A percentile compares a stretch with the other conserved stretches of the same genome.
Conservation (phyloP, 2,797 vertebrate species). For the Sebastes diaconus region DNA sequence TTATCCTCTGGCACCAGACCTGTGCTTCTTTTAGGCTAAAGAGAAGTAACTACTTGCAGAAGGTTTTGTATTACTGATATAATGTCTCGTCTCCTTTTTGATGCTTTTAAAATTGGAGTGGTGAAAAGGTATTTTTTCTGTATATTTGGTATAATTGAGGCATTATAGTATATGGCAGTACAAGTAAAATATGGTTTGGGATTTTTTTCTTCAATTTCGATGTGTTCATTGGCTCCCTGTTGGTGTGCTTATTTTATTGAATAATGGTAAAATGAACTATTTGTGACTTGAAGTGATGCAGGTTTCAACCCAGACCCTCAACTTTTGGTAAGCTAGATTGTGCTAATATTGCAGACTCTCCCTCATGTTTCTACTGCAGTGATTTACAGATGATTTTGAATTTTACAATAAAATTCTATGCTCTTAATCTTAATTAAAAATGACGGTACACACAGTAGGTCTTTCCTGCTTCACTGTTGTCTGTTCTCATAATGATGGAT, state of each 20-base stretch:
- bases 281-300: conserved; percentile 64
- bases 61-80: conserved; percentile 48
- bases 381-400: conserved; percentile 18
- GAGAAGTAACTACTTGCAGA: conserved; percentile 48
- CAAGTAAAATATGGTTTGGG: conserved; percentile 31
- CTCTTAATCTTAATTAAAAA: conserved; percentile 32
- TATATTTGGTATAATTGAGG: conserved; percentile 74
- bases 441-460: conserved; percentile 26
- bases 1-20: conserved; percentile 43
- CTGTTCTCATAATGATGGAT: conserved; percentile 47
- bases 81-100: conserved; percentile 42
- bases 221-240: conserved; percentile 46
- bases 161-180: conserved; percentile 53
- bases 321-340: conserved; percentile 38
- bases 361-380: conserved; percentile 53
- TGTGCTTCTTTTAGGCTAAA: conserved; percentile 44
- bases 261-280: conserved; percentile 55
- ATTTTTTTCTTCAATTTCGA: conserved; percentile 29
- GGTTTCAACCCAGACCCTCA: conserved; percentile 38
- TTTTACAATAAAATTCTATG: conserved; percentile 56
- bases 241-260: conserved; percentile 65
- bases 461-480: conserved; percentile 45
- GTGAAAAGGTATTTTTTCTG: conserved; percentile 47
- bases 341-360: conserved; percentile 37
- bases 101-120: conserved; percentile 56